phyloP scores from a whole-genome alignment of 37 sponge, comb jelly and placozoan species.

The Beroe ovata region DNA sequence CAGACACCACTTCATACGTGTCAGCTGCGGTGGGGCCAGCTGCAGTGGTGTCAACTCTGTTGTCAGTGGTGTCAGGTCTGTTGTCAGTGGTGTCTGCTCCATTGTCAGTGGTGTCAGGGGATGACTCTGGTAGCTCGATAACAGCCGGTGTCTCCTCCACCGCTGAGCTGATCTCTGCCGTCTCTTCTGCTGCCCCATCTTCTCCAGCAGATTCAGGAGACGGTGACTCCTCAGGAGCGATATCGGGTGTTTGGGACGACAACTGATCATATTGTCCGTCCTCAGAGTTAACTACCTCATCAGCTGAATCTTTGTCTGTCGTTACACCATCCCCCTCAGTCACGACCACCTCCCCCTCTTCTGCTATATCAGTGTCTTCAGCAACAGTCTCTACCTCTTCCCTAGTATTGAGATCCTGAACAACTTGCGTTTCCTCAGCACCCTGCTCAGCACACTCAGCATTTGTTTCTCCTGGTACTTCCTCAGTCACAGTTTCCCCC shows the following conservation, averaged over 20 bases:
- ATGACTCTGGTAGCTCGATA: not conserved
- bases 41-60: not conserved
- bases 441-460: not conserved
- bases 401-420: not conserved
- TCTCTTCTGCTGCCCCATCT: constrained; percentile 1
- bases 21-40: not conserved
- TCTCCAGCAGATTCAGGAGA: not conserved
- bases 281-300: not conserved
- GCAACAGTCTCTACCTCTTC: not conserved
- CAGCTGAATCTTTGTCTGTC: not conserved
- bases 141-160: not conserved
- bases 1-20: too few relatives aligned
- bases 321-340: not conserved
- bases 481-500: not conserved
- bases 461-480: not conserved
- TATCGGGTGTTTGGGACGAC: not conserved
- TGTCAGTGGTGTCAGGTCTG: not conserved
- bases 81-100: not conserved
- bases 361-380: not conserved
- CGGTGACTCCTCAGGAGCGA: not conserved
- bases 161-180: too few relatives aligned
- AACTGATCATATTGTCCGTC: too few relatives aligned
- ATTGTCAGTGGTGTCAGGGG: not conserved
- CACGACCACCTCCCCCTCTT: not conserved
- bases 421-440: not conserved